Evolutionary conservation across 37 sponge, comb jelly and placozoan species (phyloP), one percentile per base, ranked within the genome.

Genomic region (Diacarnus erythraeanus): DNA sequence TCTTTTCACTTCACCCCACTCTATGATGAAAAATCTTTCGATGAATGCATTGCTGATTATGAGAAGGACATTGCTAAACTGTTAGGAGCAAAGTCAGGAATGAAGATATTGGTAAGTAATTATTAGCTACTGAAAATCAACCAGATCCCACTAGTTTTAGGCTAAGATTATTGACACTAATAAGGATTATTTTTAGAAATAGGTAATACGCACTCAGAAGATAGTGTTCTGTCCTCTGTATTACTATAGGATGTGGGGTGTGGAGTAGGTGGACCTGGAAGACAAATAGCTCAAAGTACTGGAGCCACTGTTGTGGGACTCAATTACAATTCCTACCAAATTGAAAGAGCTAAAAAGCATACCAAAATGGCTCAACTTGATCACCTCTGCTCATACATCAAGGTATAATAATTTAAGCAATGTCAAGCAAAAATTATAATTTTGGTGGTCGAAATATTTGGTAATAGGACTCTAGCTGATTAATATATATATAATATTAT

Each of bases 231-330:
- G 8, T 9, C 41, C 8, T 10, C 30, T 60, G 38, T 66, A 1
- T 35, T 76, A 2, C 18, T 56, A 36, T 57, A 92, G 93, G 93
- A 92, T 63, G 61, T 84, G 26, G 93, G 93, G 17, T 92, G 89
- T 84, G 93, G 93, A 39, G 81, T 92, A 66, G 93, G 93, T 47
- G 93, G 93, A 8, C 93, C 93, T 6, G 85, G 71, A 15, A 26
- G 85, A 35, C 59, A 58, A 21, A 77, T 92, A 3, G 89, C 85
- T 20, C 47, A 63, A 21, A 33, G 20, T 9, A 38, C 61, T 37
- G 93, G 88, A 67, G 79, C 84, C 29, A 38, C 66, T 29, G 73
- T 92, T 0, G 47, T 71, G n/a, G 93, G 93, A 27, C 44, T 92
- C n/a, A 92, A 92, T 69, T 58, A 70, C 74, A 67, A 67, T 38